A percentile compares a stretch with the other conserved stretches of the same genome.
phyloP scores from a whole-genome alignment of 2,888 invertebrate species.

The Lysandra coridon region DNA sequence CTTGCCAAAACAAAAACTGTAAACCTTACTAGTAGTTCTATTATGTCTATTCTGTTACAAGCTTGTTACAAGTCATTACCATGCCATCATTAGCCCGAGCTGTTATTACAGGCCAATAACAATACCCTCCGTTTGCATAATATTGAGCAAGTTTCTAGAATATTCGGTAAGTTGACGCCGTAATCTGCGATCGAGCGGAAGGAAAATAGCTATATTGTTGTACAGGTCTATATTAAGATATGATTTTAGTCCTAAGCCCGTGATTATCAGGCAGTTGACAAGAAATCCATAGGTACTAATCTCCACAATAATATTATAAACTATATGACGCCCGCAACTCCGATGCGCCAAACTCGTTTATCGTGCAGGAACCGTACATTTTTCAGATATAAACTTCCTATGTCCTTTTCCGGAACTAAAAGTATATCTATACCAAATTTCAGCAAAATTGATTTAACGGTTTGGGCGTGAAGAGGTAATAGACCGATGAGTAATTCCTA shows the following conservation, averaged over 20 bases:
- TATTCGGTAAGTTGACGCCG: slow-evolving; percentile 73
- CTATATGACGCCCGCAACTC: too few relatives aligned
- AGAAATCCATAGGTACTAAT: too few relatives aligned
- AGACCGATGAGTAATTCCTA: too few relatives aligned
- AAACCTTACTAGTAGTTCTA: background rate
- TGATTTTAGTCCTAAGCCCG: background rate
- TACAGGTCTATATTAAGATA: background rate
- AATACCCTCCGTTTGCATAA: slow-evolving; percentile 67
- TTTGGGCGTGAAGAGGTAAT: too few relatives aligned
- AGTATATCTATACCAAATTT: too few relatives aligned
- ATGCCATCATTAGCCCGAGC: slow-evolving; percentile 4
- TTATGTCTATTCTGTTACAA: background rate
- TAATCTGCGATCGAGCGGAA: background rate
- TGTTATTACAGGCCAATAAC: slow-evolving; percentile 55
- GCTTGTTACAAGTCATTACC: background rate
- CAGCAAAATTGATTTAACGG: too few relatives aligned
- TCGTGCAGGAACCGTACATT: too few relatives aligned
- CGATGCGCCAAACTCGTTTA: too few relatives aligned
- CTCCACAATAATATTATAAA: too few relatives aligned
- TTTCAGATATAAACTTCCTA: too few relatives aligned
- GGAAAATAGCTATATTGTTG: background rate
- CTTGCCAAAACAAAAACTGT: background rate
- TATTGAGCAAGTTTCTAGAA: slow-evolving; percentile 46
- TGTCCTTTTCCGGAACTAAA: too few relatives aligned
- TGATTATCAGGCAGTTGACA: too few relatives aligned